Percentiles rank a stretch among this genome's conserved stretches.
These are phyloP conservation scores for Morinoia aosen DNA, from an alignment of 2,888 invertebrate genomes.

Conservation along the genomic window DNA sequence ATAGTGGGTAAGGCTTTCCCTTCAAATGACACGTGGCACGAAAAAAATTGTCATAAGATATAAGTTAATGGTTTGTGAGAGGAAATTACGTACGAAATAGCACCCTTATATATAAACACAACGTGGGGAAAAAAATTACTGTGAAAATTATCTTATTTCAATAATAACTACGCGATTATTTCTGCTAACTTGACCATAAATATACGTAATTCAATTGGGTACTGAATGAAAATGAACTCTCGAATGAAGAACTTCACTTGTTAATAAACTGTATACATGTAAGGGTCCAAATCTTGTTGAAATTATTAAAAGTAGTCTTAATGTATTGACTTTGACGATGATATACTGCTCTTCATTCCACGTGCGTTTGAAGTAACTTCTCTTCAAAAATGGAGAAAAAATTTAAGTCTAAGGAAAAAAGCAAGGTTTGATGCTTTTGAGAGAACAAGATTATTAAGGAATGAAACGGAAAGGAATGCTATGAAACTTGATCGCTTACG, in stretches of 20 bases:
- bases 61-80: background rate
- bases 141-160: background rate
- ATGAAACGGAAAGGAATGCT: too few species aligned
- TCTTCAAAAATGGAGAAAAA: too few species aligned
- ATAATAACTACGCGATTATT: background rate
- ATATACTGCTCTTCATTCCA: too few species aligned
- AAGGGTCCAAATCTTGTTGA: too few species aligned
- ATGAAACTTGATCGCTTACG: background rate
- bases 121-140: background rate
- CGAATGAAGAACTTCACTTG: background rate
- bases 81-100: background rate
- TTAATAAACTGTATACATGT: background rate
- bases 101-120: background rate
- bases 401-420: too few species aligned
- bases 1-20: background rate
- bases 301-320: background rate
- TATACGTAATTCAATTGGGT: background rate
- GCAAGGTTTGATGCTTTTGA: too few species aligned
- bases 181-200: background rate
- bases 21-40: background rate
- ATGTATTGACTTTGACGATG: background rate
- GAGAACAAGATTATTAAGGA: too few species aligned
- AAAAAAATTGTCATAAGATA: background rate
- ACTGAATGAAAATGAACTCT: background rate
- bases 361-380: too few species aligned